phyloP scores from a whole-genome alignment of 2,888 invertebrate genomes.

The Acrobeloides nanus region DNA sequence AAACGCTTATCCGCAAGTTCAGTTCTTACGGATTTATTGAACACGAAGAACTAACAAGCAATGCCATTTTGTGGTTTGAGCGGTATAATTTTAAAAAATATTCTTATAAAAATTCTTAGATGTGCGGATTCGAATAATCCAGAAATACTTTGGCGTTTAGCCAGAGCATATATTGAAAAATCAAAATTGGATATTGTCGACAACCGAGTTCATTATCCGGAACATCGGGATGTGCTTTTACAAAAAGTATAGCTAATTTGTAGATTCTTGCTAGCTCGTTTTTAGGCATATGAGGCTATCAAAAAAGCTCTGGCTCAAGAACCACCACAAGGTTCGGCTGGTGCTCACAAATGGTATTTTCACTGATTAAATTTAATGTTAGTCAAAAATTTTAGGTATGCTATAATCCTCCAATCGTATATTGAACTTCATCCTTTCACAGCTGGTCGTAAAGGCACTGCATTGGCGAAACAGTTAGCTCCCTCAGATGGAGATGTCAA shows the following conservation, averaged over 20 bases:
- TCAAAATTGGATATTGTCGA: constrained; percentile 30
- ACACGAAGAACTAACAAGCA: constrained; percentile 21
- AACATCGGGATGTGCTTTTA: too few relatives aligned
- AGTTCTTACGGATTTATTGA: constrained; percentile 34
- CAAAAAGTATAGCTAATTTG: too few relatives aligned
- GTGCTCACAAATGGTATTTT: constrained; percentile 40
- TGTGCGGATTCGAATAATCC: constrained; percentile 34
- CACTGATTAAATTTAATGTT: constrained; percentile 5
- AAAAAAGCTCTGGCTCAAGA: constrained; percentile 37
- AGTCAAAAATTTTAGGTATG: constrained; percentile 1
- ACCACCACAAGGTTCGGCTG: constrained; percentile 30
- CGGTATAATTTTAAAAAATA: background rate
- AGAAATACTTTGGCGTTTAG: constrained; percentile 39
- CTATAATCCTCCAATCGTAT: constrained; percentile 4
- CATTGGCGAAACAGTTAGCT: too few relatives aligned
- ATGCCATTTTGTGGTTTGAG: too few relatives aligned
- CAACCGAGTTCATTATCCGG: too few relatives aligned
- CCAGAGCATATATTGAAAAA: constrained; percentile 33
- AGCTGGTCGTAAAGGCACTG: too few relatives aligned
- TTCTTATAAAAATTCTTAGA: constrained; percentile 15
- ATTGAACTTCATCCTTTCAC: constrained; percentile 5
- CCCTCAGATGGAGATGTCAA: too few relatives aligned
- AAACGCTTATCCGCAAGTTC: constrained; percentile 30
- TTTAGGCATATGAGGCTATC: too few relatives aligned
- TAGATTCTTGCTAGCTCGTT: too few relatives aligned